Base-by-base conservation (phyloP, 2,113 vertebrate species). In the Clarias magur region DNA sequence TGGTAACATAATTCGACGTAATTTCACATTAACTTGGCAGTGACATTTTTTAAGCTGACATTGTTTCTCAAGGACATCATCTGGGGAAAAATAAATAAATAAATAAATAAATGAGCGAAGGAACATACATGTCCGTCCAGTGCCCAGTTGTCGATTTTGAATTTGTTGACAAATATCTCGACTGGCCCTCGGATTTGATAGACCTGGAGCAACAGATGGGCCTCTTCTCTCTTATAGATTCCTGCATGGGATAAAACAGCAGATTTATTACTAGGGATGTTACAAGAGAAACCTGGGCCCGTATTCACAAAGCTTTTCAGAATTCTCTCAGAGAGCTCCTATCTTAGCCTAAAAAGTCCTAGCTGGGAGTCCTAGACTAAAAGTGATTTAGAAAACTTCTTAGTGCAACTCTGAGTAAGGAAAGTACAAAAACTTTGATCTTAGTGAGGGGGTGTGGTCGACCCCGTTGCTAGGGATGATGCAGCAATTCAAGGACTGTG, bases 101-200 rank as follows among this genome's bases (percentile, higher is more conserved):
- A 23, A 68, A 42, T 11, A 38, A 70, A 42, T 11, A 38, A 70
- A 78, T 30, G 4, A 73, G 56, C 62, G 30, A 23, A 11, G 8
- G 63, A 83, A 34, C 98, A 96, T 94, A 99, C 98, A 10, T 98
- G 98, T 85, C 98, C 98, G 48, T 99, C 98, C 53, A 99, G 93
- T 48, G 98, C 97, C 98, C 98, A 99, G 90, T 98, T 97, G 72
- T 99, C 97, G 0, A 95, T 98, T 93, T 96, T 99, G 93, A 99
- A 99, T 93, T 99, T 99, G 92, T 96, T 98, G 92, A 97, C 94
- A 79, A 98, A 99, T 89, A 96, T 97, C 89, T 99, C 98, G 91
- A 96, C 94, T 0, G 98, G 97, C 5, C 98, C 97, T 25, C 94
- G 95, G 68, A 99, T 96, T 91, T 99, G 96, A 89, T 99, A 96